Base-by-base conservation (phyloP, 2,888 invertebrate species). In the Trachelus iudaicus region DNA sequence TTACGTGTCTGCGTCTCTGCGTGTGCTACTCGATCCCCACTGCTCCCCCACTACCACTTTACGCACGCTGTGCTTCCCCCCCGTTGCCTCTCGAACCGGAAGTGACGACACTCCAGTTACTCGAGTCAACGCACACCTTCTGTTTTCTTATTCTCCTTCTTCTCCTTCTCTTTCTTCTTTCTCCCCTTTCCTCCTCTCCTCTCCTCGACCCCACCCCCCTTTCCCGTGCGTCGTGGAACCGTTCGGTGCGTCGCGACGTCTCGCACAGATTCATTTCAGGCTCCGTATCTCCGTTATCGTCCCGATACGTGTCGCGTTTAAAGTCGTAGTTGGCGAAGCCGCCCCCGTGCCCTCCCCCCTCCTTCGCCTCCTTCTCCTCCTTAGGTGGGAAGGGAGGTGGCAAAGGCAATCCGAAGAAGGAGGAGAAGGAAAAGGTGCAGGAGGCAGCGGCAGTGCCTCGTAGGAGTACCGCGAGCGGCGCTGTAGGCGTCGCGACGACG, bases 51-150 rank as follows among this genome's bases (percentile, higher is more conserved):
- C 31, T 31, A 33, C 37, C 34, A 13, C 9, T 56, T 31, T 56
- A 77, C 73, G 71, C 74, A 75, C 73, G 69, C 69, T 77, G 71
- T 77, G 78, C 11, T 15, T n/a, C n/a, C 23, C 33, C 33, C 69
- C 33, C 30, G 30, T 12, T n/a, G 84, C 84, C 82, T 84, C 86
- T 85, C 86, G 83, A 86, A 85, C 88, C 88, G 87, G 87, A 87
- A 87, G 87, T 87, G 88, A 87, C 87, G 87, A 88, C 87, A 40
- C 40, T 40, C 40, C 40, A 40, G 40, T 40, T 40, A 40, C 37
- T 37, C 37, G 37, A 37, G 15, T 37, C 15, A 4, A 77, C 77
- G 69, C 75, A 71, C 78, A 23, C 35, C 35, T 69, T 56, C 76
- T 71, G 69, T 69, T 69, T 30, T 69, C 30, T 69, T 15, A 13